These are phyloP conservation scores for Balanococcus diminutus DNA, from an alignment of 2,888 invertebrate species.

Conservation along the genomic window DNA sequence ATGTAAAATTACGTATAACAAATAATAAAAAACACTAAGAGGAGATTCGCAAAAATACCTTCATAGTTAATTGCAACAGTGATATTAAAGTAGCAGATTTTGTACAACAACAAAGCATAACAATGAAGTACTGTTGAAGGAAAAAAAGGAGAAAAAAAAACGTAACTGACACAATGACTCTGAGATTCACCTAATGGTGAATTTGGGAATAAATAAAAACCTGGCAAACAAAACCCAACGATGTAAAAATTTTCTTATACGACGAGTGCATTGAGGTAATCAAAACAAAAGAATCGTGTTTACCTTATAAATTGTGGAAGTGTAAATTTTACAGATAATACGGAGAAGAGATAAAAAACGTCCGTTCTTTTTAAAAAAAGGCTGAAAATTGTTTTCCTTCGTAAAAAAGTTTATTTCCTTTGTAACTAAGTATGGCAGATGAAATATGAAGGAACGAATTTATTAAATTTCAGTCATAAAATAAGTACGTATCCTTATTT, in stretches of 20 bases:
- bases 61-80: neutral
- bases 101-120: neutral
- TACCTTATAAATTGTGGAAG: neutral
- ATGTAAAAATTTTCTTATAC: neutral
- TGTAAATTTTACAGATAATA: neutral
- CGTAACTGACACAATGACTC: neutral
- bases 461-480: neutral
- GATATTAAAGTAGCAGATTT: neutral
- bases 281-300: neutral
- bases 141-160: neutral
- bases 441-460: neutral
- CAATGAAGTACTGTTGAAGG: neutral
- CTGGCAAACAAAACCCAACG: neutral
- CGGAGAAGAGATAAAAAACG: neutral
- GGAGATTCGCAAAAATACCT: neutral
- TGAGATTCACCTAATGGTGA: neutral
- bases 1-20: constrained; percentile 3
- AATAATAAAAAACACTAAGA: constrained; percentile 3
- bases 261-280: neutral
- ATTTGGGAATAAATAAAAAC: neutral
- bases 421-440: neutral
- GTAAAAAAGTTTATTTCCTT: neutral
- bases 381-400: neutral
- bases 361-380: too few species aligned
- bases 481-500: neutral